Base-by-base conservation (phyloP, 2,888 invertebrate genomes). In the Myopa tessellatipennis region DNA sequence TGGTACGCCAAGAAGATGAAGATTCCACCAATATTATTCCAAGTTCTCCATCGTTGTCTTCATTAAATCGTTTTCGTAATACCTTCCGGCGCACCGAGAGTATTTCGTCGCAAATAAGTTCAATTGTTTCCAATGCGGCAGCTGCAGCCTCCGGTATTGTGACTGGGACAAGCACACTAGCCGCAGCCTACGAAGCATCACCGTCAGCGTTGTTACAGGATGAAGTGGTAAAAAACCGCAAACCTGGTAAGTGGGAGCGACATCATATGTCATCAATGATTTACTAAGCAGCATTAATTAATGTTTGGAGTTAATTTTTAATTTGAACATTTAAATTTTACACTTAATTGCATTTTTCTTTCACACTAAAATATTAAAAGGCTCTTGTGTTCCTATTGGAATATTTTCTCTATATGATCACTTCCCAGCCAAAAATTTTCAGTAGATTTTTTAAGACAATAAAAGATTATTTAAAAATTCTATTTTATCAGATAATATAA, bases 31-130 rank as follows among this genome's bases (percentile, higher is more conserved):
- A 75, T 79, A 79, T 81, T 63, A 52, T 83, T 61, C 83, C 85
- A 4, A 89, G 91, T 85, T 92, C 92, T 40, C 91, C 92, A 12
- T 92, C 92, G 60, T 87, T 91, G 78, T 92, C 92, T n/a, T 88
- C 89, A 8, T 79, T 89, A 36, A 86, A 87, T 82, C 87, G 86
- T 74, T 81, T 89, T 67, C 88, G 89, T 34, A 87, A 89, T 79
- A 88, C 88, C 34, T 87, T 89, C 61, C 85, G 87, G 7, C 87
- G 89, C 18, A 87, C 88, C 4, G 89, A 89, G 77, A 88, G 85
- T 79, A 82, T 87, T 16, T 85, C 89, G 0, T 88, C 89, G 3
- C 86, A 88, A 61, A 84, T 88, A 69, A 85, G 87, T 79, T 85
- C 84, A 69, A 85, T 86, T 70, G 86, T 86, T 61, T 84, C 87